Evolutionary conservation across 2,797 vertebrate species (phyloP).

Genomic region (Odontamblyopus lacepedii): DNA sequence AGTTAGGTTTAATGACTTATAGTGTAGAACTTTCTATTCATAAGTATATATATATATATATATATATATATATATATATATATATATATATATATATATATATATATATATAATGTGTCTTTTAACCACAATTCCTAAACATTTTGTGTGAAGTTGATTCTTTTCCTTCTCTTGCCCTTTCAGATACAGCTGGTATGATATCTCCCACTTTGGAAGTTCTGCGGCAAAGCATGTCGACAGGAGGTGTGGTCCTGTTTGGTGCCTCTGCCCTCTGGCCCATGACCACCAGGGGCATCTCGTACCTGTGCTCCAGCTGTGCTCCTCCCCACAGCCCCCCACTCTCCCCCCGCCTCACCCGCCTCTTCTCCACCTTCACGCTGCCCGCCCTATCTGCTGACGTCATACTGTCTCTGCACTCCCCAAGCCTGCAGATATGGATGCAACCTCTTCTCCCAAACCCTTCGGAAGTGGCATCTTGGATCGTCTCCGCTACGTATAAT

Average conservation of each 20-base stretch:
- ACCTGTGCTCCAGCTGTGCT: slow-evolving; percentile 75
- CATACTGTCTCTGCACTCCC: slow-evolving; percentile 76
- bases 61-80: no score
- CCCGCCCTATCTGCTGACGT: slow-evolving; percentile 64
- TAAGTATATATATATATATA: no score
- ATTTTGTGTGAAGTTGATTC: no score
- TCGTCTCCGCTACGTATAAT: slow-evolving; percentile 79
- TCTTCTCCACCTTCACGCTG: slow-evolving; percentile 82
- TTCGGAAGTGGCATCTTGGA: slow-evolving; percentile 63
- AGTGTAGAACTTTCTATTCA: no score
- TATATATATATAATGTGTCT: no score
- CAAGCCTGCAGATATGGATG: slow-evolving; percentile 77
- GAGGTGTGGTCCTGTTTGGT: slow-evolving; percentile 64
- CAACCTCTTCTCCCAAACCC: slow-evolving; percentile 52
- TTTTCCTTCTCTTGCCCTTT: slow-evolving; percentile 22
- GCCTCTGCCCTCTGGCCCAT: slow-evolving; percentile 64
- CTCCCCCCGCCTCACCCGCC: slow-evolving; percentile 78
- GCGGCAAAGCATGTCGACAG: slow-evolving; percentile 79
- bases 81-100: no score
- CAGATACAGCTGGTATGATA: slow-evolving; percentile 73
- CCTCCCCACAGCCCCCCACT: slow-evolving; percentile 42
- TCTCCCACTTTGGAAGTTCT: slow-evolving; percentile 81
- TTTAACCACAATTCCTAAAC: no score
- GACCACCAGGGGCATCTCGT: slow-evolving; percentile 64
- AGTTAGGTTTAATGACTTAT: no score